Evolutionary conservation across 2,797 vertebrate species (phyloP).

Genomic region (Vireo griseus): DNA sequence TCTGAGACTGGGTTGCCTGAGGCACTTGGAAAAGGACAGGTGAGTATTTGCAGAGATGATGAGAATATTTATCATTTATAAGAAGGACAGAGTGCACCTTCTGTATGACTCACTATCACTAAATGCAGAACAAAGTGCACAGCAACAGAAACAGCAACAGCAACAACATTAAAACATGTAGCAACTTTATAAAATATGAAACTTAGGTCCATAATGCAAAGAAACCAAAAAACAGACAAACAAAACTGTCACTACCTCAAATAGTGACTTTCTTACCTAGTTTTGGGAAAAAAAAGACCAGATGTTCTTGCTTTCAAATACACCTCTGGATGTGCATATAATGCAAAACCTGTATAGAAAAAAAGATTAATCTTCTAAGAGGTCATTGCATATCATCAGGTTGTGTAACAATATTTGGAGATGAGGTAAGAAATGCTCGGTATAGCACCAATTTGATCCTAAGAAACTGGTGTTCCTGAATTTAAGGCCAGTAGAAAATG

Average conservation of each 20-base stretch:
- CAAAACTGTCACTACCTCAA: fast-evolving
- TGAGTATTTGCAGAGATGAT: background rate
- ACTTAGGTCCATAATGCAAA: background rate
- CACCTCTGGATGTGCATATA: background rate
- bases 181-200: background rate
- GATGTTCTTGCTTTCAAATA: background rate
- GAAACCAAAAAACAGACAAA: fast-evolving
- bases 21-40: background rate
- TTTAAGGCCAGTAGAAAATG: background rate
- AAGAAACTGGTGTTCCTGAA: background rate
- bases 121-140: background rate
- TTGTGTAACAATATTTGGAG: background rate
- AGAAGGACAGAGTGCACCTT: background rate
- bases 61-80: background rate
- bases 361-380: background rate
- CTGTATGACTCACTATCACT: background rate
- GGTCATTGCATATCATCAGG: background rate
- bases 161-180: background rate
- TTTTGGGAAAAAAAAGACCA: background rate
- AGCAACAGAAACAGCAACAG: background rate
- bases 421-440: background rate
- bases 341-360: background rate
- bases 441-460: background rate
- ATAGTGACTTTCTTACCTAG: background rate
- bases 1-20: background rate